phyloP scores from a whole-genome alignment of 53 echinoderm and acorn worm genomes.

The Astropecten irregularis region DNA sequence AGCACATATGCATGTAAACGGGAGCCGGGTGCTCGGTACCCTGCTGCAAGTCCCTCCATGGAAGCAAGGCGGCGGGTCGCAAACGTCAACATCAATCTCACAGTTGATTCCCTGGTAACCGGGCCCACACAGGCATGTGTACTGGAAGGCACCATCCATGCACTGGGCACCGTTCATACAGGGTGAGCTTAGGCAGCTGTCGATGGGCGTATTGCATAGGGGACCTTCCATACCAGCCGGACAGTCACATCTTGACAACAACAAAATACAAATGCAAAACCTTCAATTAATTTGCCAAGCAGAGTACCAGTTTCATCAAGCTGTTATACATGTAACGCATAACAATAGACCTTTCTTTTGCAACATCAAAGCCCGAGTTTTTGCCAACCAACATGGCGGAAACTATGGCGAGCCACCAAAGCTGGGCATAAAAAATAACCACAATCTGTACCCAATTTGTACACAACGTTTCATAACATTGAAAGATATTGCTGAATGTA shows the following conservation, averaged over 20 bases:
- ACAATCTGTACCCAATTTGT: too few relatives aligned
- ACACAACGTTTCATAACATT: too few relatives aligned
- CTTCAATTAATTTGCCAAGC: too few relatives aligned
- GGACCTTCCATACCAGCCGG: constrained; percentile 81
- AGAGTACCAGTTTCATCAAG: background rate
- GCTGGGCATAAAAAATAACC: too few relatives aligned
- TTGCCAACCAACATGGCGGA: too few relatives aligned
- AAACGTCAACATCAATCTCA: constrained; percentile 84
- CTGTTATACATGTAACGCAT: too few relatives aligned
- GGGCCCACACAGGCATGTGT: constrained; percentile 69
- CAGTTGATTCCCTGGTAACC: constrained; percentile 87
- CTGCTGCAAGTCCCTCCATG: constrained; percentile 85
- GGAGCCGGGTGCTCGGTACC: constrained; percentile 65
- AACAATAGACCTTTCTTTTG: too few relatives aligned
- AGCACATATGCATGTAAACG: constrained; percentile 85
- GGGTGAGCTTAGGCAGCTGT: constrained; percentile 83
- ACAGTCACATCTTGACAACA: constrained; percentile 87
- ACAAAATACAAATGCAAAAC: background rate
- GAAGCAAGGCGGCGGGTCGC: constrained; percentile 93
- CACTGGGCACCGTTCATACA: constrained; percentile 89
- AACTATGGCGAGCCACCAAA: too few relatives aligned
- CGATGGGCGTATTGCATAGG: constrained; percentile 65
- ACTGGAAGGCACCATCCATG: constrained; percentile 77
- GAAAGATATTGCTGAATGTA: too few relatives aligned
- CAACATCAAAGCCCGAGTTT: too few relatives aligned